Evolutionary conservation across 2,888 invertebrate species (phyloP).

Genomic region (Hyppa rectilinea): DNA sequence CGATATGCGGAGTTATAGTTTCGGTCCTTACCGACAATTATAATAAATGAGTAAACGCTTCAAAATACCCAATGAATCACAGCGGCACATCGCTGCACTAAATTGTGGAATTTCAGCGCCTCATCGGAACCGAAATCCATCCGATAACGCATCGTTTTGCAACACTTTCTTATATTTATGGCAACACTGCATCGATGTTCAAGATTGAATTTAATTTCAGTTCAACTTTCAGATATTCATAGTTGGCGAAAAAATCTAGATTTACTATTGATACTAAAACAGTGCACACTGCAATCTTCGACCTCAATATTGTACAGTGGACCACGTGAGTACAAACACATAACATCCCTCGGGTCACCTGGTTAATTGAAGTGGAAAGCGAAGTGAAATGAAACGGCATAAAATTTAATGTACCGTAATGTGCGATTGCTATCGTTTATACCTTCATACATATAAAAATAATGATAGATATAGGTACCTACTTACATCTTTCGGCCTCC

Average conservation of each 20-base stretch:
- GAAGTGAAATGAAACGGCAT: conserved; percentile 53
- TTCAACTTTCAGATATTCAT: neutral
- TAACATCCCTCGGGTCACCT: conserved; percentile 41
- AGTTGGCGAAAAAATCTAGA: neutral
- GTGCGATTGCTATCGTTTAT: conserved; percentile 28
- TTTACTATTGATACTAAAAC: neutral
- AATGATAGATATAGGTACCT: neutral
- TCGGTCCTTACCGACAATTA: neutral
- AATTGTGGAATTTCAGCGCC: conserved; percentile 1
- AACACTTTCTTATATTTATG: too few relatives aligned
- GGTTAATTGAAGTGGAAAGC: conserved; percentile 58
- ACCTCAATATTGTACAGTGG: conserved; percentile 22
- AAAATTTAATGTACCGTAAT: conserved; percentile 57
- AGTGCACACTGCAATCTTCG: conserved; percentile 16
- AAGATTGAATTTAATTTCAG: neutral
- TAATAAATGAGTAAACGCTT: neutral
- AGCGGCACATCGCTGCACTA: conserved; percentile 4
- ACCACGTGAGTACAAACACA: conserved; percentile 28
- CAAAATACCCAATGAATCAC: conserved; percentile 7
- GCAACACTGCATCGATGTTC: neutral
- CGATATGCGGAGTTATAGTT: too few relatives aligned
- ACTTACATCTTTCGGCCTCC: neutral
- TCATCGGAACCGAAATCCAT: conserved; percentile 8
- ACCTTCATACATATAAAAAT: conserved; percentile 15
- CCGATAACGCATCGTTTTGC: neutral